Base-by-base conservation (phyloP, 2,113 vertebrate species). In the Hydropotes inermis region DNA sequence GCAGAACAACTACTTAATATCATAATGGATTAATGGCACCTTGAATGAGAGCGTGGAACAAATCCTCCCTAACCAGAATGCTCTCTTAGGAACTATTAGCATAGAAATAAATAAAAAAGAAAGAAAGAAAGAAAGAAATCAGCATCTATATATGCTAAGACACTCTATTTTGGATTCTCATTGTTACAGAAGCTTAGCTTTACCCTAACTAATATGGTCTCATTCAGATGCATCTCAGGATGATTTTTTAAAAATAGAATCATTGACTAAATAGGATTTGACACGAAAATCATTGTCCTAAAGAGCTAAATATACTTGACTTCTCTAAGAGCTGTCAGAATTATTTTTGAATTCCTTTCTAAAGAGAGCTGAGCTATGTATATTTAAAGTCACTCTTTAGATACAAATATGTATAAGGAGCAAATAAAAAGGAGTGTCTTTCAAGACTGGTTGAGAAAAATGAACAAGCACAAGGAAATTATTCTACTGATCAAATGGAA, bases 231-330 rank as follows among this genome's bases (percentile, higher is more conserved):
- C 13, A 90, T 74, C 95, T 92, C 70, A 87, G 79, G 79, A 94
- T 47, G 58, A 13, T 81, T 95, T 93, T 93, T 96, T 47, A 93
- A 96, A 96, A 97, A 96, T 81, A 96, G 90, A 94, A 95, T 81
- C 57, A 91, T 16, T 83, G 54, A 89, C 87, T 89, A 78, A 74
- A 92, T 95, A 87, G 76, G 52, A 83, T 84, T 93, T 89, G 92
- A 95, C 78, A 85, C 90, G 79, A 58, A 97, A 97, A 97, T 91
- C 70, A 76, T 85, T 96, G 58, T 97, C 79, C 84, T 91, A 43
- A 89, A 91, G 61, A 96, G 28, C 84, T 82, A 96, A 97, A 89
- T 28, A 89, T 60, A 87, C 36, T 94, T 94, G 43, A 88, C 55
- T 97, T 91, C 78, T 82, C 74, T 92, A 88, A 96, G 74, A 96